phyloP scores from a whole-genome alignment of 2,797 vertebrate genomes.

The Manis pentadactyla region DNA sequence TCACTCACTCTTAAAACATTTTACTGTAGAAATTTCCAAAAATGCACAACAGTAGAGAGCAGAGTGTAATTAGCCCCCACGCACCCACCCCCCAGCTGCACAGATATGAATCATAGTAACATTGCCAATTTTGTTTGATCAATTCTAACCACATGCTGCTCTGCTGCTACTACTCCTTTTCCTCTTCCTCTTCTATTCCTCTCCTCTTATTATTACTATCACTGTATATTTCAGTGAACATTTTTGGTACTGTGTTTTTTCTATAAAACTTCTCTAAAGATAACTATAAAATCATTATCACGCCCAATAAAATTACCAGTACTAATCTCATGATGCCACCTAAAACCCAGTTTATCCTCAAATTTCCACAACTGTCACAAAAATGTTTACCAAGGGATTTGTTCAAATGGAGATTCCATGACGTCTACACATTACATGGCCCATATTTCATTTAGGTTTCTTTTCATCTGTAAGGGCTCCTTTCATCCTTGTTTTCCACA shows the following conservation, averaged over 20 bases:
- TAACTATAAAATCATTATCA: background rate
- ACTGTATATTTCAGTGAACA: background rate
- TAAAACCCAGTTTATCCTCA: background rate
- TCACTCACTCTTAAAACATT: background rate
- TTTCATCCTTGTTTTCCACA: background rate
- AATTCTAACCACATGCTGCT: background rate
- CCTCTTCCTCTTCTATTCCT: background rate
- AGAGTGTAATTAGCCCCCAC: background rate
- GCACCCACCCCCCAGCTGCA: background rate
- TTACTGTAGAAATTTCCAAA: background rate
- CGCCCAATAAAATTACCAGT: background rate
- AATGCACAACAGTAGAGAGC: background rate
- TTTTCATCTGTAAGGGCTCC: background rate
- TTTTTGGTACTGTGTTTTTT: background rate
- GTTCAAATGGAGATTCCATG: background rate
- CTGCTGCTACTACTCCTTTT: background rate
- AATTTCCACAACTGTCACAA: background rate
- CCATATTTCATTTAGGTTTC: background rate
- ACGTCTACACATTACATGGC: background rate
- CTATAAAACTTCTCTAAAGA: background rate
- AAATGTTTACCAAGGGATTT: background rate
- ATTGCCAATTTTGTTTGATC: background rate
- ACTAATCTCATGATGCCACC: background rate
- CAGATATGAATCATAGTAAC: background rate
- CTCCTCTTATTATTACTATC: background rate